phyloP scores from a whole-genome alignment of 1,140 invertebrate species.

The Cherax quadricarinatus region DNA sequence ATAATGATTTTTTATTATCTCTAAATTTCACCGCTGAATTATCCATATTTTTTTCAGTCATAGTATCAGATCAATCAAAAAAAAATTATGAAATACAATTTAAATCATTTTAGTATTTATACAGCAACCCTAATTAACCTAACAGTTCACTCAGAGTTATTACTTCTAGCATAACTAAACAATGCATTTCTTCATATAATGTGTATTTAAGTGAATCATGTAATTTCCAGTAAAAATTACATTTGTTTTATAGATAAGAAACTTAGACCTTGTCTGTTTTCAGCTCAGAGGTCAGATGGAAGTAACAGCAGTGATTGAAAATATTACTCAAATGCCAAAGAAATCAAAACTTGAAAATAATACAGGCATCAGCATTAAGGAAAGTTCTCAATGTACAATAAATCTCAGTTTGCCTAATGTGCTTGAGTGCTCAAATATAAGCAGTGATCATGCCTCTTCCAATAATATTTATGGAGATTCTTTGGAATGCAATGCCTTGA shows the following conservation, averaged over 20 bases:
- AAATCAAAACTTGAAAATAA: background rate
- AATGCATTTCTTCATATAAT: too few relatives aligned
- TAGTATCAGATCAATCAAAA: too few relatives aligned
- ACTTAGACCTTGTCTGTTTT: constrained; percentile 32
- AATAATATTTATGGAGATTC: background rate
- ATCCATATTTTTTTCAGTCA: too few relatives aligned
- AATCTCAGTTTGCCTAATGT: background rate
- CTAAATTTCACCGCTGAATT: too few relatives aligned
- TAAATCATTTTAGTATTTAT: too few relatives aligned
- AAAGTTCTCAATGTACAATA: background rate
- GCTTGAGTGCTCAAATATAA: background rate
- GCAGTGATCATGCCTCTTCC: background rate
- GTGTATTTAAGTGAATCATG: too few relatives aligned
- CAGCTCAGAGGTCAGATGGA: constrained; percentile 65
- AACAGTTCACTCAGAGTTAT: too few relatives aligned
- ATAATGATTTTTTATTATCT: too few relatives aligned
- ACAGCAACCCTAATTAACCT: too few relatives aligned
- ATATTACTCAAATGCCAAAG: background rate
- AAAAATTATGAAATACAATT: too few relatives aligned
- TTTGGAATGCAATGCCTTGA: background rate
- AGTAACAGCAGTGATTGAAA: constrained; percentile 43
- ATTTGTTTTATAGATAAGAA: background rate
- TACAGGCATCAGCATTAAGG: background rate
- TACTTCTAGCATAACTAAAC: too few relatives aligned
- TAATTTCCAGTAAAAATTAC: too few relatives aligned